These are phyloP conservation scores for Callimorpha dominula DNA, from an alignment of 2,888 invertebrate species.

Conservation along the genomic window DNA sequence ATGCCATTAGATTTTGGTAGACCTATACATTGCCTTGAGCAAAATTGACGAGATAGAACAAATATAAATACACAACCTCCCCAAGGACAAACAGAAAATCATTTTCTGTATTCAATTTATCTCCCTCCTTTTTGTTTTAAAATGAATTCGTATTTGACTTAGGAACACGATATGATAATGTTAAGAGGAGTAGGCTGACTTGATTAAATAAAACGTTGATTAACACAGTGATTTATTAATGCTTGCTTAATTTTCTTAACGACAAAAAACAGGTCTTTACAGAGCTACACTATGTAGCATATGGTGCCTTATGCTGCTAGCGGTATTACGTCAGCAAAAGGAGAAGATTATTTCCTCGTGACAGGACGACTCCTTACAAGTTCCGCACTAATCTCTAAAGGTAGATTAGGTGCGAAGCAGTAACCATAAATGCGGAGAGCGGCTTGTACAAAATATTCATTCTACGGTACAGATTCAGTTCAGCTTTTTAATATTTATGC, in stretches of 20 bases:
- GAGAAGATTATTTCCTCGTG: no score
- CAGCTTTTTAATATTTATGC: neutral
- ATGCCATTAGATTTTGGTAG: no score
- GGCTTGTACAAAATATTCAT: neutral
- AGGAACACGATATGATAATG: constrained; percentile 4
- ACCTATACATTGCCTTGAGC: neutral
- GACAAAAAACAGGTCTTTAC: neutral
- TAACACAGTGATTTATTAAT: constrained; percentile 5
- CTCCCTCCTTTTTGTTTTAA: constrained; percentile 11
- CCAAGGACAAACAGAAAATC: neutral
- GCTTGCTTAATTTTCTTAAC: constrained; percentile 3
- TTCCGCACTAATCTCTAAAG: neutral
- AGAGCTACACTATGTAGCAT: neutral
- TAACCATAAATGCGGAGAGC: neutral
- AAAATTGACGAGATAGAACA: neutral
- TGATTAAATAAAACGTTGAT: constrained; percentile 10
- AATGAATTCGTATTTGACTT: constrained; percentile 15
- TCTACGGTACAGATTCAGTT: neutral
- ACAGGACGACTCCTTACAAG: no score
- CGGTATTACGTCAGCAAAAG: neutral
- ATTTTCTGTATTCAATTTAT: constrained; percentile 13
- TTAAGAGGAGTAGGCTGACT: neutral
- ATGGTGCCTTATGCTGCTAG: neutral
- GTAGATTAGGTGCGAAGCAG: neutral
- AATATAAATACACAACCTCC: neutral